Conservation (phyloP, 2,888 invertebrate species). For the Xestia ashworthii region DNA sequence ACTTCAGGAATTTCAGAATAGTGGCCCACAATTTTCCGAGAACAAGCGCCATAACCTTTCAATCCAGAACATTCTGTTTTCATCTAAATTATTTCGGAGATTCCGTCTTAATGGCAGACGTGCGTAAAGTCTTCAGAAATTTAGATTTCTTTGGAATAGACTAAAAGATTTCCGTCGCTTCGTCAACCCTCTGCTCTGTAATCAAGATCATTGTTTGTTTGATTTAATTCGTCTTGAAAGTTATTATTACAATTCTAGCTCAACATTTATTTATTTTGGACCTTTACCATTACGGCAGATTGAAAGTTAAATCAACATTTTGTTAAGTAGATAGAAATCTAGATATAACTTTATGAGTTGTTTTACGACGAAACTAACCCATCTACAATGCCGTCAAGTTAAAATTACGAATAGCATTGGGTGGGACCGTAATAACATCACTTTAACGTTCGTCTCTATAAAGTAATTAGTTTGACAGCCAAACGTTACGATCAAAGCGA, state of each 20-base stretch:
- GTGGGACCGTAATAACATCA: slow-evolving; percentile 12
- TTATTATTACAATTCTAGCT: slow-evolving; percentile 1
- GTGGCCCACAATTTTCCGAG: slow-evolving; percentile 9
- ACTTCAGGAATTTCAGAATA: slow-evolving; percentile 10
- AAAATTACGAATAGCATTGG: slow-evolving; percentile 2
- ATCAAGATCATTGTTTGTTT: background rate
- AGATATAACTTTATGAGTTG: background rate
- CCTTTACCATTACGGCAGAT: background rate
- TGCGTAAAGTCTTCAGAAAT: slow-evolving; percentile 20
- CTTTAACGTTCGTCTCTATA: slow-evolving; percentile 8
- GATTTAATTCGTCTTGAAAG: background rate
- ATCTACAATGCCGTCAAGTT: background rate
- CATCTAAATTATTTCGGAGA: slow-evolving; percentile 33
- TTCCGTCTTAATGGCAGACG: slow-evolving; percentile 5
- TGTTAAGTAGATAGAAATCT: background rate
- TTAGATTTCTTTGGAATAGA: background rate
- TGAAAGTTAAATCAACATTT: background rate
- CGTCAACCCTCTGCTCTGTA: background rate
- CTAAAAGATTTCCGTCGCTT: background rate
- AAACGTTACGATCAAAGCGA: slow-evolving; percentile 7
- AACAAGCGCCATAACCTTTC: slow-evolving; percentile 7
- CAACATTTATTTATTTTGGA: slow-evolving; percentile 1
- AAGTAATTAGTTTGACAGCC: slow-evolving; percentile 12
- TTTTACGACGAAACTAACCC: slow-evolving; percentile 1
- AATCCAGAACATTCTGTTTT: slow-evolving; percentile 18